These are phyloP conservation scores for Euplexia lucipara DNA, from an alignment of 2,888 invertebrate genomes.

Conservation along the genomic window DNA sequence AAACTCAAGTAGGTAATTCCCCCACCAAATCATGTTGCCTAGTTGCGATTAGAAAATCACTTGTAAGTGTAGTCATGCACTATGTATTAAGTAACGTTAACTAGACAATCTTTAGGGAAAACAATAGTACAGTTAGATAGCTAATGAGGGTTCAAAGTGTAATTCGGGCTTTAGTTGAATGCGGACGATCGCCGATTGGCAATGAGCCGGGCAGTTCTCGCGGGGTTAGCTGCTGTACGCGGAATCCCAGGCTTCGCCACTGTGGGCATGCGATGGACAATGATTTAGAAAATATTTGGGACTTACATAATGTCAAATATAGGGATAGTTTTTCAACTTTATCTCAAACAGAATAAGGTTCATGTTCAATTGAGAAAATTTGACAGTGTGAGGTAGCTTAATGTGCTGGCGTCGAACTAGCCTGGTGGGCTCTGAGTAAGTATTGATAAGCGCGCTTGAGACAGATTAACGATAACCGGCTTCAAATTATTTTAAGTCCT, in stretches of 20 bases:
- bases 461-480: too few species aligned
- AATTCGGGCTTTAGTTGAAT: conserved; percentile 49
- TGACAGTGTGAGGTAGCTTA: too few species aligned
- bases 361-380: too few species aligned
- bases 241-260: conserved; percentile 20
- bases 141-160: conserved; percentile 54
- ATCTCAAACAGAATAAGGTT: too few species aligned
- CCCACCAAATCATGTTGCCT: neutral
- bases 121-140: conserved; percentile 31
- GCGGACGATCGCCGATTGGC: conserved; percentile 56
- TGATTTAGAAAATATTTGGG: neutral
- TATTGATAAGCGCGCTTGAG: too few species aligned
- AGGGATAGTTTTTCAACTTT: too few species aligned
- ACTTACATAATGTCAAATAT: too few species aligned
- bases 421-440: too few species aligned
- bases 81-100: conserved; percentile 23
- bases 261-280: conserved; percentile 22
- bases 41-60: conserved; percentile 2
- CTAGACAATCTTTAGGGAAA: conserved; percentile 37
- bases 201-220: conserved; percentile 60
- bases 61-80: conserved; percentile 8
- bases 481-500: too few species aligned
- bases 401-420: too few species aligned
- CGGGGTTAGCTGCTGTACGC: conserved; percentile 29
- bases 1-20: neutral